phyloP scores from a whole-genome alignment of 1,140 invertebrate species.

The Aphaenogaster ashmeadi region DNA sequence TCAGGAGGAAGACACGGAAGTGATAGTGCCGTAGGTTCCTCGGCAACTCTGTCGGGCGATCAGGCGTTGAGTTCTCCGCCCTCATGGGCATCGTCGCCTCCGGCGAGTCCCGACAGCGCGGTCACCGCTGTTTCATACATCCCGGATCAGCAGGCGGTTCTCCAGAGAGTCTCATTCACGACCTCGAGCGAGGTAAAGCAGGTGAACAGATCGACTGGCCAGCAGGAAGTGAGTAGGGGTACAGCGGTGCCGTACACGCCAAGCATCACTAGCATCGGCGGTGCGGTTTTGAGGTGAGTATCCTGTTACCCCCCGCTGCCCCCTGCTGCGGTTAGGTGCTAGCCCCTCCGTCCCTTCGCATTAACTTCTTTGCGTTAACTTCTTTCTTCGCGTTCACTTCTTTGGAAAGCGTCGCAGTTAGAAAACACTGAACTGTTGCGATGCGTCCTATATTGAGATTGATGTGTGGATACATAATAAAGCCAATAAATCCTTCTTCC shows the following conservation, averaged over 20 bases:
- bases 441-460: constrained; percentile 6
- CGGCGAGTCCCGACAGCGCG: constrained; percentile 88
- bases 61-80: constrained; percentile 88
- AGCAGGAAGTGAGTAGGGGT: constrained; percentile 81
- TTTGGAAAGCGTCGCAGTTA: neutral
- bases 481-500: neutral
- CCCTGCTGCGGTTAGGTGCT: neutral
- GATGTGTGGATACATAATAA: neutral
- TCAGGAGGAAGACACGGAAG: constrained; percentile 85
- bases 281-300: constrained; percentile 88
- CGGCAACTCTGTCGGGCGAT: constrained; percentile 87
- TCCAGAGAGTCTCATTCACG: constrained; percentile 89
- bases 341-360: neutral
- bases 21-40: constrained; percentile 89
- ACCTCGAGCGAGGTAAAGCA: constrained; percentile 88
- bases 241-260: constrained; percentile 84
- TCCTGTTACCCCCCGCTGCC: neutral
- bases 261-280: constrained; percentile 90
- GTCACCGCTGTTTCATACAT: constrained; percentile 88
- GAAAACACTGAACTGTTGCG: neutral
- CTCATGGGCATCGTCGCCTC: constrained; percentile 89
- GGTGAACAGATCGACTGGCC: constrained; percentile 83
- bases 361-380: too few species aligned
- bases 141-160: constrained; percentile 86
- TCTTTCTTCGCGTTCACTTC: neutral